Conservation (phyloP, 2,797 vertebrate species). For the Emydoidea blandingii region DNA sequence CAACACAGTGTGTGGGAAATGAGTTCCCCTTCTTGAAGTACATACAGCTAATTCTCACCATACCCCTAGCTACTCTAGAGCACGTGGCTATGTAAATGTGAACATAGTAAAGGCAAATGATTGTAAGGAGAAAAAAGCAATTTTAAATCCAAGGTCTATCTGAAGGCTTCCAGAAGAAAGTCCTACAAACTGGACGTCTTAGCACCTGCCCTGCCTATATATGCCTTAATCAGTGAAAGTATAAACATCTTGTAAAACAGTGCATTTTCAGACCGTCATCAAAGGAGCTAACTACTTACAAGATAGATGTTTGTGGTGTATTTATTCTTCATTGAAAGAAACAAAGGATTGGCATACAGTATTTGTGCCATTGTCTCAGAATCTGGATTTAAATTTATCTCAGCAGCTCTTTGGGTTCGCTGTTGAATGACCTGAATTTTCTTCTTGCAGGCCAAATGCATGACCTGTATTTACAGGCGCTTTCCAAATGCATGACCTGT, state of each 20-base stretch:
- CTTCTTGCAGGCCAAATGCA: not conserved
- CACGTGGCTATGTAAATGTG: not conserved
- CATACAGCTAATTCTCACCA: not conserved
- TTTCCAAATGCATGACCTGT: not conserved
- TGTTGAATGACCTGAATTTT: not conserved
- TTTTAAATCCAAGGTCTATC: not conserved
- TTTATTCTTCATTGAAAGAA: conserved; percentile 24
- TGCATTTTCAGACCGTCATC: not conserved
- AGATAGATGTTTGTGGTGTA: not conserved
- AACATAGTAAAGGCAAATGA: not conserved
- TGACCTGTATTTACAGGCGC: not conserved
- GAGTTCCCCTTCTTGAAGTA: not conserved
- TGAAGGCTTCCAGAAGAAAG: not conserved
- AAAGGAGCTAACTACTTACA: not conserved
- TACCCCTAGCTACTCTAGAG: not conserved
- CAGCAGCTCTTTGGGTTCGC: not conserved
- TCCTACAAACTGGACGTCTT: not conserved
- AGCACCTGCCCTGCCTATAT: not conserved
- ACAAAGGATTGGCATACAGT: not conserved
- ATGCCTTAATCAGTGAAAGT: not conserved
- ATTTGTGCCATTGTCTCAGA: conserved; percentile 1
- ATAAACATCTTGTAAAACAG: not conserved
- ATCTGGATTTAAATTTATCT: not conserved
- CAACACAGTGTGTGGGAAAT: not conserved
- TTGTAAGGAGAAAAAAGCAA: not conserved